Evolutionary conservation across 2,797 vertebrate species (phyloP), one percentile per base, ranked within the genome.

Genomic region (Spinus pinus): DNA sequence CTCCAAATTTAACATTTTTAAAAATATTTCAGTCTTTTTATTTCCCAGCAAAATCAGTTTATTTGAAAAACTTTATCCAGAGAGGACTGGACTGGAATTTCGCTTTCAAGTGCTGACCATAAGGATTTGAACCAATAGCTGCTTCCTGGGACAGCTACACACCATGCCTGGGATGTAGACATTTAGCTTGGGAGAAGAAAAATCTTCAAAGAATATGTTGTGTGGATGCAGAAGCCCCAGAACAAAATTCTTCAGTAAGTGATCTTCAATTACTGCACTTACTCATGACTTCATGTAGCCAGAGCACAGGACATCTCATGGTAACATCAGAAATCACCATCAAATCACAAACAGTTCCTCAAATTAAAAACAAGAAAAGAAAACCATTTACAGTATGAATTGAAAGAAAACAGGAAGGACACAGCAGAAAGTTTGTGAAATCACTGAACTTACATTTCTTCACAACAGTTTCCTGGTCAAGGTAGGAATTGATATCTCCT

Each of bases 331-430:
- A 80, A 94, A 85, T 62, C 44, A 19, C 41, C 51, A 72, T 44
- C 56, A 79, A 79, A 77, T 83, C 78, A 84, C 62, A 88, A 84
- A 65, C 7, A 31, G 53, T 33, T 64, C 71, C 33, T 87, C 41
- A 91, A 89, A 96, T 82, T 56, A 80, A 80, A 91, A 91, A 33
- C 56, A 89, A 60, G 91, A 80, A 73, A 87, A 81, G 51, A 60
- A 33, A 85, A 18, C 44, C 69, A 56, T 85, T 77, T 85, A 33
- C 47, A 75, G 73, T 31, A 92, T 21, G 15, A 89, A 77, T 60
- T 77, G 78, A 67, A 89, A 80, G 49, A 49, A 67, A 94, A 62
- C 25, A 78, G 56, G 49, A 94, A 82, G 53, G 33, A 70, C n/a
- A 49, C 28, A 77, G n/a, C 78, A 77, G 67, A 73, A 67, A 86